phyloP scores from a whole-genome alignment of 2,113 vertebrate species.

The Apaloderma vittatum region DNA sequence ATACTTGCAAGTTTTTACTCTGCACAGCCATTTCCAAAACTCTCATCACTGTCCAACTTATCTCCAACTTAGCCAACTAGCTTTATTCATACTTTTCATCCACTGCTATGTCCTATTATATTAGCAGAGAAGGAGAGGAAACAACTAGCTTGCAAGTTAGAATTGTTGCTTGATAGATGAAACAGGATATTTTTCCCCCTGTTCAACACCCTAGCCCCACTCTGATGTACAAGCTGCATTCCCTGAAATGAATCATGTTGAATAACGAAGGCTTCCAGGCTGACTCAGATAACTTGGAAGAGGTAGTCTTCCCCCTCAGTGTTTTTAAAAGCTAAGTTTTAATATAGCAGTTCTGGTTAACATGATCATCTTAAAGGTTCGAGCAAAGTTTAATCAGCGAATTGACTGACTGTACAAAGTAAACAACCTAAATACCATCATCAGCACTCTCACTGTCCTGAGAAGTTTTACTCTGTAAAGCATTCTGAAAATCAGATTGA shows the following conservation, averaged over 20 bases:
- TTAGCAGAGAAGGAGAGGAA: not conserved
- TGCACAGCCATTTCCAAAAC: not conserved
- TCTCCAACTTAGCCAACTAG: not conserved
- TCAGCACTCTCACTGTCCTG: not conserved
- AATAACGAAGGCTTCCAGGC: not conserved
- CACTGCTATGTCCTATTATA: not conserved
- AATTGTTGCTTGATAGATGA: not conserved
- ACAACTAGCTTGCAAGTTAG: not conserved
- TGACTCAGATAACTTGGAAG: constrained; percentile 48
- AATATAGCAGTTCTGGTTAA: constrained; percentile 31
- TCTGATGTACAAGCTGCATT: constrained; percentile 17
- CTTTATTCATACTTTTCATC: not conserved
- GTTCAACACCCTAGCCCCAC: not conserved
- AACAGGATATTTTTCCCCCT: not conserved
- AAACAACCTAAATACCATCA: not conserved
- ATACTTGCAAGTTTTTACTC: not conserved
- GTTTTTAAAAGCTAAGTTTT: constrained; percentile 17
- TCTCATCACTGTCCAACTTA: not conserved
- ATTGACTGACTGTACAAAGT: not conserved
- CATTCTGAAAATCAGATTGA: not conserved
- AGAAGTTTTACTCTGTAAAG: not conserved
- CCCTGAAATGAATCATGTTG: constrained; percentile 7
- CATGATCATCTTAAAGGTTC: not conserved
- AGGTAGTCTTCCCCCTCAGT: not conserved
- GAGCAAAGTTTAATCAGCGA: not conserved